These are phyloP conservation scores for Synergus laeviventris DNA, from an alignment of 2,888 invertebrate genomes.

Conservation along the genomic window DNA sequence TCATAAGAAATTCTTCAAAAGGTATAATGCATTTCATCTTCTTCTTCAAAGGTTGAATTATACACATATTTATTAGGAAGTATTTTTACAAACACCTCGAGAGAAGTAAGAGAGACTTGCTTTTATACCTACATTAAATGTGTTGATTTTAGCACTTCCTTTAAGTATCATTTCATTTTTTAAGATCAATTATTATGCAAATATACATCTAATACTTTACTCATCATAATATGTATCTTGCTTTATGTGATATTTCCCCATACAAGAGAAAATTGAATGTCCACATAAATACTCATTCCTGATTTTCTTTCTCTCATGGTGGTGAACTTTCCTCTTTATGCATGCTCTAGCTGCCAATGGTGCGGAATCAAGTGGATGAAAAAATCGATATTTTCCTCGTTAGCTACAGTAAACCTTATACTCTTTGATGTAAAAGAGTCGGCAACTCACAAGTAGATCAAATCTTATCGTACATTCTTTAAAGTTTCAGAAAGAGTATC, in stretches of 20 bases:
- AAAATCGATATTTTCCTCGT: constrained; percentile 36
- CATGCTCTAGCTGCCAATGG: constrained; percentile 36
- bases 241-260: constrained; percentile 21
- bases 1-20: not conserved
- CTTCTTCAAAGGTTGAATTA: not conserved
- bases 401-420: constrained; percentile 36
- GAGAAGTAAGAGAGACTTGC: not conserved
- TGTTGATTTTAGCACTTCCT: too few species aligned
- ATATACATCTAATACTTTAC: not conserved
- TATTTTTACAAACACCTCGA: too few species aligned
- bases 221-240: constrained; percentile 17
- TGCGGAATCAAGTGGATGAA: constrained; percentile 39
- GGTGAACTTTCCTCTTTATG: constrained; percentile 33
- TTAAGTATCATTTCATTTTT: not conserved
- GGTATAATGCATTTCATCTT: not conserved
- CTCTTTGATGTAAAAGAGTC: constrained; percentile 15
- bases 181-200: not conserved
- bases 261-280: constrained; percentile 6
- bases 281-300: constrained; percentile 30
- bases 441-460: constrained; percentile 10
- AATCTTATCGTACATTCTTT: constrained; percentile 11
- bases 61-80: not conserved
- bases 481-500: not conserved
- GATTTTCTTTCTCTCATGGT: constrained; percentile 32
- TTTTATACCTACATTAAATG: too few species aligned